Conservation (phyloP, 2,888 invertebrate species). For the Gymnocheta viridis region DNA sequence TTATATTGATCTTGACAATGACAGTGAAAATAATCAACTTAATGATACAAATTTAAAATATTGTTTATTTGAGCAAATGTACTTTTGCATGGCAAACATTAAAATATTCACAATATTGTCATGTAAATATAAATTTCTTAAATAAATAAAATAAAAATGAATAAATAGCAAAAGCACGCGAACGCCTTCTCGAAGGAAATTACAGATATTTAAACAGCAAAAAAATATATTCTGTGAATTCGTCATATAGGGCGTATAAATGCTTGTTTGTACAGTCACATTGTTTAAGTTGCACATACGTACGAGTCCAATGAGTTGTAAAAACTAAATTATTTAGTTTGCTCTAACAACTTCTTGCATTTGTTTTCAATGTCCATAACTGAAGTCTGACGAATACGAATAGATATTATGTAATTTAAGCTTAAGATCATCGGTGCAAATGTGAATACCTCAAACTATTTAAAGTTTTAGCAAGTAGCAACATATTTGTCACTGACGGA, state of each 20-base stretch:
- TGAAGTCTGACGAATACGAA: neutral
- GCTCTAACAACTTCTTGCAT: neutral
- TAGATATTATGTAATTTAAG: too few species aligned
- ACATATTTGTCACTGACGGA: too few species aligned
- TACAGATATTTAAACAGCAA: neutral
- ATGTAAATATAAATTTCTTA: conserved; percentile 26
- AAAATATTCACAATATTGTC: conserved; percentile 30
- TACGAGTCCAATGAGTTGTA: neutral
- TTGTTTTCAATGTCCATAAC: neutral
- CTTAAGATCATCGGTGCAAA: too few species aligned
- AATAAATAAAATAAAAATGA: conserved; percentile 19
- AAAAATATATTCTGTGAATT: conserved; percentile 2
- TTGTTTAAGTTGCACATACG: neutral
- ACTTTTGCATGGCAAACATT: neutral
- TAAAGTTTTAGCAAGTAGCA: too few species aligned
- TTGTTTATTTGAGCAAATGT: neutral
- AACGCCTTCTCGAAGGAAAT: conserved; percentile 47
- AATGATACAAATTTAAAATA: conserved; percentile 18
- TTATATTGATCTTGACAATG: conserved; percentile 52
- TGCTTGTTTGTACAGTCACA: neutral
- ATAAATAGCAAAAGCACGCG: conserved; percentile 60
- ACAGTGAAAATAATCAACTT: conserved; percentile 36
- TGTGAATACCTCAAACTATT: too few species aligned
- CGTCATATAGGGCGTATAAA: neutral
- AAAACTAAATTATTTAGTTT: neutral